Base-by-base conservation (phyloP, 2,113 vertebrate species). In the Calidris pugnax region DNA sequence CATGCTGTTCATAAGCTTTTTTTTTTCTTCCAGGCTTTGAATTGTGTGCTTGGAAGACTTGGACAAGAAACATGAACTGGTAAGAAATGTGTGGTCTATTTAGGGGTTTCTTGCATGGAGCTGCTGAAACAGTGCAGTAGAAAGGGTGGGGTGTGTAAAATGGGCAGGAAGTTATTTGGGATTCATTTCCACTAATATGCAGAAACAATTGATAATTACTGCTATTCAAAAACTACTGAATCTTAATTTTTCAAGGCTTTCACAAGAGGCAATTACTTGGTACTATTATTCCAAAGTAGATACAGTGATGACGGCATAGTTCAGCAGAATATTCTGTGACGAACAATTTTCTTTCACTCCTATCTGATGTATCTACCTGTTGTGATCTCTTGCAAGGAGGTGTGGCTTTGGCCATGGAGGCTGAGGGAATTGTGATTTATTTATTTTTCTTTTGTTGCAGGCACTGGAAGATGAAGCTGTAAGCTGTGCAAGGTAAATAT, bases 301-400 rank as follows among this genome's bases (percentile, higher is more conserved):
- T 97, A 96, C 96, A 60, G 2, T 97, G 98, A 98, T 98, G 97
- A 95, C 62, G 64, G 89, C 97, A 98, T 98, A 98, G 97, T 98
- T 98, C 97, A 98, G 80, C 98, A 96, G 97, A 98, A 50, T 24
- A 11, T 41, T 5, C 48, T 62, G 14, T 97, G 97, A 97, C 13
- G 97, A 98, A 26, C 9, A 35, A 28, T 37, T 78, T 2, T 71
- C 47, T 28, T 97, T 95, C 84, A 89, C 95, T 79, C 85, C 78
- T 97, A 68, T 97, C 96, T 98, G 97, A 98, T 93, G 97, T 97
- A 69, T 97, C 97, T 96, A 19, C 2, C 37, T 83, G 27, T 28
- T 45, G 28, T 23, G 13, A 10, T 26, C 20, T 27, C 10, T 62
- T 53, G 27, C 0, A 39, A 1, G 57, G 14, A 39, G 12, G 7